Evolutionary conservation across 2,113 vertebrate genomes (phyloP).

Genomic region (Sakesphorus luctuosus): DNA sequence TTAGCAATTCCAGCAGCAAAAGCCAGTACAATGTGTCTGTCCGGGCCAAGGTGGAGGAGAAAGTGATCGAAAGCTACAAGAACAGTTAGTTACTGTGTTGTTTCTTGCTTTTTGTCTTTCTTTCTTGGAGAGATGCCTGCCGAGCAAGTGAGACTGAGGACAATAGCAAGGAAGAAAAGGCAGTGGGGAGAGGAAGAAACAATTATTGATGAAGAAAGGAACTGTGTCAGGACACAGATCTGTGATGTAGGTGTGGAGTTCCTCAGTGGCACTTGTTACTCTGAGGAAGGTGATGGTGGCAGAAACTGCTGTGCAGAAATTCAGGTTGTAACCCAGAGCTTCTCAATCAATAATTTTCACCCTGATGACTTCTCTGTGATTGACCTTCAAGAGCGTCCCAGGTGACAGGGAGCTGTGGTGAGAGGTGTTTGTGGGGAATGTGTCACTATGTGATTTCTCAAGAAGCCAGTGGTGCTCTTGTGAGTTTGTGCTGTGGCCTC

Average conservation of each 20-base stretch:
- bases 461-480: not conserved
- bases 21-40: conserved; percentile 57
- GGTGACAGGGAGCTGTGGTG: not conserved
- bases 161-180: not conserved
- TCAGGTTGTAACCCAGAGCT: not conserved
- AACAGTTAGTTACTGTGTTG: conserved; percentile 47
- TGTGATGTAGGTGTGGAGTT: not conserved
- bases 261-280: not conserved
- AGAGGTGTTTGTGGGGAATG: not conserved
- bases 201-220: not conserved
- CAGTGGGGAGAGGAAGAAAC: not conserved
- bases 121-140: not conserved
- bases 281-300: not conserved
- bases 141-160: not conserved
- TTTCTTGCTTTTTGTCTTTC: not conserved
- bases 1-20: not conserved
- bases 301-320: not conserved
- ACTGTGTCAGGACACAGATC: not conserved
- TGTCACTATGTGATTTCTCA: not conserved
- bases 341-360: not conserved
- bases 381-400: not conserved
- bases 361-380: not conserved
- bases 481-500: not conserved
- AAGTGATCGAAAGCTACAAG: not conserved
- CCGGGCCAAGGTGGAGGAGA: conserved; percentile 9